Percentiles rank a stretch among this genome's conserved stretches.
Conservation (phyloP, 2,888 invertebrate genomes). For the Phengaris arion region DNA sequence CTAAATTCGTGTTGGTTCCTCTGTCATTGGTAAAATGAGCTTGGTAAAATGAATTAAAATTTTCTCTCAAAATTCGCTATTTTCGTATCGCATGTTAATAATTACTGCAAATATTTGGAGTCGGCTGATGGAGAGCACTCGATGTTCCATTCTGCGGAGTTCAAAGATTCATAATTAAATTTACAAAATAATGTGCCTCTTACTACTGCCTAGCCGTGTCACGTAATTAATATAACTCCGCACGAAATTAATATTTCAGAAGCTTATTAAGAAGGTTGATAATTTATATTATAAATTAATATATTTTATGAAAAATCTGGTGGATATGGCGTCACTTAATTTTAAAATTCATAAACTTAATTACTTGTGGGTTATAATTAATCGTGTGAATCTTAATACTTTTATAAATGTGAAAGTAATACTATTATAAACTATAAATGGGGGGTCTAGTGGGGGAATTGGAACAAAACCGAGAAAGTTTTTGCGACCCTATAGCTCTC, state of each 20-base stretch:
- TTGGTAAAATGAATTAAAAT: neutral
- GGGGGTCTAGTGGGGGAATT: too few relatives aligned
- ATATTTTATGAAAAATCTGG: constrained; percentile 13
- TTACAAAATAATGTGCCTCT: constrained; percentile 25
- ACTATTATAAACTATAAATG: too few relatives aligned
- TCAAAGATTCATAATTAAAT: constrained; percentile 27
- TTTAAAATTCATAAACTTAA: neutral
- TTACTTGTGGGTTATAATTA: too few relatives aligned
- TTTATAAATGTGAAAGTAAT: too few relatives aligned
- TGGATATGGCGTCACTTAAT: neutral
- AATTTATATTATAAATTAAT: constrained; percentile 18
- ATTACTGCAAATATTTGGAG: constrained; percentile 16
- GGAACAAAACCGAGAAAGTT: too few relatives aligned
- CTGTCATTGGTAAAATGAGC: neutral
- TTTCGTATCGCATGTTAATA: constrained; percentile 1
- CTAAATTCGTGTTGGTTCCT: neutral
- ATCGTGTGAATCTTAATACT: too few relatives aligned
- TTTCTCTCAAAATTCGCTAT: neutral
- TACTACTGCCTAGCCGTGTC: constrained; percentile 24
- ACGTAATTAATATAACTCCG: constrained; percentile 25
- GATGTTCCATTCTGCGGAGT: constrained; percentile 24
- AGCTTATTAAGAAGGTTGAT: constrained; percentile 5
- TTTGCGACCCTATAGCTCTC: too few relatives aligned
- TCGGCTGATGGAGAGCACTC: constrained; percentile 12
- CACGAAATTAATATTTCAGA: constrained; percentile 12